These are phyloP conservation scores for Mimas tiliae DNA, from an alignment of 2,888 invertebrate species.

Conservation along the genomic window DNA sequence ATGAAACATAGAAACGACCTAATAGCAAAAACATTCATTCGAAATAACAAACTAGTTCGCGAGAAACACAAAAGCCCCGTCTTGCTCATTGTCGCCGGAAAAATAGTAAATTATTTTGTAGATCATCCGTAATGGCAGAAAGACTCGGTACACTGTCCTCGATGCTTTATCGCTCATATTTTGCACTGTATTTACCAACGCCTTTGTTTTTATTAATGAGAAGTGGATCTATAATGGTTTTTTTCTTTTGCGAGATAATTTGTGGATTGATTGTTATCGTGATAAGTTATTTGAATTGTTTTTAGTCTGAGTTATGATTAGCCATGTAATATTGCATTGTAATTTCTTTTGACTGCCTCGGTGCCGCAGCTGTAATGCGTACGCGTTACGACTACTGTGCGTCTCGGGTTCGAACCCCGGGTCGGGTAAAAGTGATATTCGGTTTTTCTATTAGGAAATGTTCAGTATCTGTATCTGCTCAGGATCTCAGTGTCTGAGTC, in stretches of 20 bases:
- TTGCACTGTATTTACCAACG: not conserved
- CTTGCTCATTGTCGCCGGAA: conserved; percentile 10
- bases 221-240: not conserved
- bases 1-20: too few species aligned
- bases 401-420: too few species aligned
- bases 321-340: too few species aligned
- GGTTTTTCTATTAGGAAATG: too few species aligned
- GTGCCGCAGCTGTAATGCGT: too few species aligned
- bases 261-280: not conserved
- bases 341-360: too few species aligned
- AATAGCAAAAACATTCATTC: not conserved
- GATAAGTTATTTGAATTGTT: not conserved
- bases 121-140: conserved; percentile 11
- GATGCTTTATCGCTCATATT: conserved; percentile 22
- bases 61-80: conserved; percentile 12
- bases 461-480: too few species aligned
- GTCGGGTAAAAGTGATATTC: too few species aligned
- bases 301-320: too few species aligned
- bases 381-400: too few species aligned
- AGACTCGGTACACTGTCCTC: conserved; percentile 13
- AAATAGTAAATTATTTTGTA: conserved; percentile 16
- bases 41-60: not conserved
- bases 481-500: too few species aligned
- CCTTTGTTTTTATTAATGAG: conserved; percentile 2
- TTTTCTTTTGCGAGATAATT: not conserved